A percentile compares a stretch with the other conserved stretches of the same genome.
These are phyloP conservation scores for Eudiplozoon nipponicum DNA, from an alignment of 2,888 invertebrate species.

Conservation along the genomic window DNA sequence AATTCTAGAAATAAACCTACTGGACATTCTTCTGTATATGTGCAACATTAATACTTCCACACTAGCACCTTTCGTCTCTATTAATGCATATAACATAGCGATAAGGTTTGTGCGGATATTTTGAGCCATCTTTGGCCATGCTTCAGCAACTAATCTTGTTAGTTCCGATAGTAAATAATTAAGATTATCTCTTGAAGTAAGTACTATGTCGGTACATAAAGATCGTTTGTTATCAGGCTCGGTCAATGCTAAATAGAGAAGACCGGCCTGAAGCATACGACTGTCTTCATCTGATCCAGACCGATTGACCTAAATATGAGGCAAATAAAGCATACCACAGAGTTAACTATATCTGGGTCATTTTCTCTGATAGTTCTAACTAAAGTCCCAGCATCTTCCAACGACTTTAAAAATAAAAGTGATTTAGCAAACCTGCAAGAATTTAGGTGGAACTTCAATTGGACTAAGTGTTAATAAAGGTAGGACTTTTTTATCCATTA, in stretches of 20 bases:
- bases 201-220: slow-evolving; percentile 1
- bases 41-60: slow-evolving; percentile 1
- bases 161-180: slow-evolving; percentile 1
- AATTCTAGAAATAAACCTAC: too few species aligned
- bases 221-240: background rate
- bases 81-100: background rate
- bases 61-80: background rate
- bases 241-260: slow-evolving; percentile 1
- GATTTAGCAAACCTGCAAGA: background rate
- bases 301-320: background rate
- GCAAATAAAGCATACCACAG: too few species aligned
- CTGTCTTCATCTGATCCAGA: background rate
- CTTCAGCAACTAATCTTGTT: background rate
- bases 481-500: background rate
- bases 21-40: background rate
- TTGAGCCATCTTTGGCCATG: background rate
- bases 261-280: background rate
- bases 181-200: background rate
- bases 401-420: background rate
- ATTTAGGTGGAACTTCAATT: background rate
- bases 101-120: background rate
- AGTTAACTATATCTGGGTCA: background rate
- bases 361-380: background rate
- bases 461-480: background rate
- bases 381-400: background rate